Evolutionary conservation across 2,888 invertebrate genomes (phyloP).

Genomic region (Tachina fera): DNA sequence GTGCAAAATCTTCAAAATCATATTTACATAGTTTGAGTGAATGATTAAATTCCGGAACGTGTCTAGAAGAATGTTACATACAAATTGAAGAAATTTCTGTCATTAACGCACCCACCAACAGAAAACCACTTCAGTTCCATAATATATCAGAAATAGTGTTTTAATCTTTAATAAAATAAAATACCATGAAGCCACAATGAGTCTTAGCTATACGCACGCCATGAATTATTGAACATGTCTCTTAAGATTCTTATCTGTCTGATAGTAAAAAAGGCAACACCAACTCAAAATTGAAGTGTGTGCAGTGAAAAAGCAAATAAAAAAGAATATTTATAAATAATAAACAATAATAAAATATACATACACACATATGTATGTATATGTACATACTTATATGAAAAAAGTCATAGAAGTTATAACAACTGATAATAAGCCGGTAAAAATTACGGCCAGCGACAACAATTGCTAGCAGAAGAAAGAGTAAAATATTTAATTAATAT

Average conservation of each 20-base stretch:
- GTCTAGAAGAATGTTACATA: constrained; percentile 10
- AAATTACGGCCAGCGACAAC: background rate
- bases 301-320: constrained; percentile 31
- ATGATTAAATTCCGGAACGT: constrained; percentile 24
- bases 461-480: background rate
- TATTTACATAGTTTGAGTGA: background rate
- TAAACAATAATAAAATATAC: constrained; percentile 36
- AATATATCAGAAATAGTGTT: constrained; percentile 26
- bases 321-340: constrained; percentile 48
- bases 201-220: background rate
- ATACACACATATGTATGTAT: background rate
- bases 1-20: constrained; percentile 23
- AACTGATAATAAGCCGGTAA: constrained; percentile 61
- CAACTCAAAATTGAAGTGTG: constrained; percentile 19
- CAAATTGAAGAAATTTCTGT: constrained; percentile 8
- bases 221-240: constrained; percentile 54
- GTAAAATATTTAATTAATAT: constrained; percentile 10
- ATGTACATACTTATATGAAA: background rate
- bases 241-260: constrained; percentile 52
- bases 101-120: background rate
- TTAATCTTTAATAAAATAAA: constrained; percentile 36
- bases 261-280: constrained; percentile 10
- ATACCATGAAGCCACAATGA: background rate
- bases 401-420: constrained; percentile 26
- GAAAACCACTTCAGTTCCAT: constrained; percentile 12